Conservation (phyloP, 2,888 invertebrate species). For the Petrolisthes manimaculis region DNA sequence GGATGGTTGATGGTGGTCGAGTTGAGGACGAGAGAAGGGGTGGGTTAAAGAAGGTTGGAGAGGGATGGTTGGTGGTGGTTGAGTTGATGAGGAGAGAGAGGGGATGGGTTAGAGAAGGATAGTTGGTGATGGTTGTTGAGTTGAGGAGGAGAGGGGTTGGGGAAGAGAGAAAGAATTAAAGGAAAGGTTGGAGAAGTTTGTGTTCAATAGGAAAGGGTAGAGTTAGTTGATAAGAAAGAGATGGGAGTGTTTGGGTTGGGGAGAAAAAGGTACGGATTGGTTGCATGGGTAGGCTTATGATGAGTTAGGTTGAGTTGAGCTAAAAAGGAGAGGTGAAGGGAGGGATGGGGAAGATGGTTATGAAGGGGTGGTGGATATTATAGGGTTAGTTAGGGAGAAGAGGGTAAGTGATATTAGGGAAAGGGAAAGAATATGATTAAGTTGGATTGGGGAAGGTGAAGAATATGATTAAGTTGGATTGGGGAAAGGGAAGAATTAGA, state of each 20-base stretch:
- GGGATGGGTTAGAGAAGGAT: neutral
- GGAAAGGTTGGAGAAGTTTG: neutral
- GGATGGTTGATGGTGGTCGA: constrained; percentile 14
- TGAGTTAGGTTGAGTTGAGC: neutral
- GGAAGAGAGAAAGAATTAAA: neutral
- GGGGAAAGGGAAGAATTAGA: neutral
- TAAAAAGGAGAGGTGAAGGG: neutral
- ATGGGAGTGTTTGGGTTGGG: neutral
- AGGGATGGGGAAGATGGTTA: neutral
- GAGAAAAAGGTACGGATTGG: neutral
- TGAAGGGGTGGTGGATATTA: neutral
- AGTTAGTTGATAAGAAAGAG: neutral
- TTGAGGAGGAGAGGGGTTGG: neutral
- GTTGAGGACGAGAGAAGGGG: neutral
- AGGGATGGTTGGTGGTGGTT: neutral
- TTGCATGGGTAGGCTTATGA: neutral
- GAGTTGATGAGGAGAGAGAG: neutral
- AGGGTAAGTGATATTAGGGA: neutral
- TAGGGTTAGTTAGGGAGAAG: neutral
- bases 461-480: too few species aligned
- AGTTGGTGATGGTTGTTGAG: neutral
- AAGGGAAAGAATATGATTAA: neutral
- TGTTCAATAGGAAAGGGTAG: neutral
- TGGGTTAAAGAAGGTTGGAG: neutral
- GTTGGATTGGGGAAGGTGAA: neutral